Evolutionary conservation across 2,113 vertebrate genomes (phyloP), one percentile per base, ranked within the genome.

Genomic region (Dipodomys stephensi): DNA sequence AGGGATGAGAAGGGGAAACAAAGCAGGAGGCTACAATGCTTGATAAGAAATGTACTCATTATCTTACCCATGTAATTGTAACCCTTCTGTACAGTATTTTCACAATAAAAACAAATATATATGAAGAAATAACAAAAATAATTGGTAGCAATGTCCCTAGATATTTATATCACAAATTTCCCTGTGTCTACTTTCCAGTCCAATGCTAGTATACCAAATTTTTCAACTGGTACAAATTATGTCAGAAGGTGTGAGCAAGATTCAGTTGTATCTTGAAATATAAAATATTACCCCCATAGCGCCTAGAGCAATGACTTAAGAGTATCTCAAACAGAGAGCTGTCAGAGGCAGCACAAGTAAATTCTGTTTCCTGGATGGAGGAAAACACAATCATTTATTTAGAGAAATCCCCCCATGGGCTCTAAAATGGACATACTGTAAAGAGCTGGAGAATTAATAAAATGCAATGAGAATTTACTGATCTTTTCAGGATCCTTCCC

Each of bases 121-220:
- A 39, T 6, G 5, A 39, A 39, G 39, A 39, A 39, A 39, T 39
- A 39, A 39, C 39, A 39, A 39, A 39, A 39, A 39, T 6, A 39
- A 39, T 39, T 5, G 39, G 6, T 39, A 39, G 39, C 39, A 39
- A 92, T 90, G 64, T 30, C 60, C 28, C 25, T 73, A 30, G 88
- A 88, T 95, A 90, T 82, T 93, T 92, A 35, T 30, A 88, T 80
- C 74, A 91, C 76, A 82, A 25, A 87, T 90, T 19, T 78, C 69
- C 39, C 35, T 49, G 35, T 92, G 86, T 88, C 74, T 15, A 82
- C 11, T 39, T 79, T 84, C 35, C 2, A 35, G 53, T 81, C 68
- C 87, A 89, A 88, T 65, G 35, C 27, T 87, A 49, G 74, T 90
- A 77, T 92, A 44, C 19, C 8, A 64, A 77, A 25, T 91, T 90